Evolutionary conservation across 1,140 invertebrate genomes (phyloP).

Genomic region (Drosophila bocqueti): DNA sequence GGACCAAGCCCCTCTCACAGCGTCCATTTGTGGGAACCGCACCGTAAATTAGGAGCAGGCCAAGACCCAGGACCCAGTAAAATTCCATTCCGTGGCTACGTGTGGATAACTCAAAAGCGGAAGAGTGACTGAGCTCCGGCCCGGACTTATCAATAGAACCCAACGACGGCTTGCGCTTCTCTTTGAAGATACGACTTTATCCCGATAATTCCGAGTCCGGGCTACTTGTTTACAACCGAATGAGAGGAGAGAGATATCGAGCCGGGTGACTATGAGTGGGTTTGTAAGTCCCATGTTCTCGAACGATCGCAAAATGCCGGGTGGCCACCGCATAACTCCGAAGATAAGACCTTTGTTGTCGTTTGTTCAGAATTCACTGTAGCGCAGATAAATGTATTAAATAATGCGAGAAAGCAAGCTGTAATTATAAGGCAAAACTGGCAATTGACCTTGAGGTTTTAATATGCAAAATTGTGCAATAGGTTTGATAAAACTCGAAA

Average conservation of each 20-base stretch:
- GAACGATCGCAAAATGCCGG: background rate
- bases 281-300: background rate
- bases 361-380: background rate
- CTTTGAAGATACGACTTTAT: constrained; percentile 10
- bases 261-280: background rate
- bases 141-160: background rate
- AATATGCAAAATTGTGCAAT: background rate
- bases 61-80: background rate
- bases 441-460: background rate
- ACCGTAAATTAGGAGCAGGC: background rate
- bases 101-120: background rate
- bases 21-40: constrained; percentile 3
- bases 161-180: background rate
- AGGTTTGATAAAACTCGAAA: background rate
- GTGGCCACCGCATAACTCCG: background rate
- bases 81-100: constrained; percentile 18
- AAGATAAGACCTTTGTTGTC: constrained; percentile 3
- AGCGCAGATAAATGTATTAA: constrained; percentile 2
- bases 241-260: background rate
- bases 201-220: background rate
- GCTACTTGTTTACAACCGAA: constrained; percentile 1
- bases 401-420: constrained; percentile 1
- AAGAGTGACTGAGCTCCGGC: constrained; percentile 12
- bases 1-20: constrained; percentile 9
- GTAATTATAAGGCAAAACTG: background rate